A percentile compares a stretch with the other conserved stretches of the same genome.
Evolutionary conservation across 2,797 vertebrate genomes (phyloP).

Genomic region (Lepus townsendii): DNA sequence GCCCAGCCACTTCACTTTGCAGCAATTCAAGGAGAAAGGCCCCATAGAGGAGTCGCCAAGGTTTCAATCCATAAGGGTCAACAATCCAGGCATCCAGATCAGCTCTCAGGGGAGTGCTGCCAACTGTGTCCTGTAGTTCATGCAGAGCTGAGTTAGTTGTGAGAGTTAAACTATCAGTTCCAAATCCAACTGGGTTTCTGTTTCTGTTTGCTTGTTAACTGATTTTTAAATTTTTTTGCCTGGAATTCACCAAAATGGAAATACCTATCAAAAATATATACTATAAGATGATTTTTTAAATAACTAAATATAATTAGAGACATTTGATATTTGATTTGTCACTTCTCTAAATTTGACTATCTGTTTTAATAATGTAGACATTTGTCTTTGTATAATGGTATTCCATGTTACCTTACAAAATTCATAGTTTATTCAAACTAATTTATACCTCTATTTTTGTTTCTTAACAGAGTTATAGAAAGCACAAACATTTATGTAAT

Average conservation of each 20-base stretch:
- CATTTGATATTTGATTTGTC: background rate
- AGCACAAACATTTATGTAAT: too few relatives aligned
- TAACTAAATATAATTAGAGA: background rate
- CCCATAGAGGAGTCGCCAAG: constrained; percentile 35
- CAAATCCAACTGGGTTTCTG: background rate
- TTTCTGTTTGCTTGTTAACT: background rate
- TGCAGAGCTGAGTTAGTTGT: background rate
- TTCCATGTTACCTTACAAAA: background rate
- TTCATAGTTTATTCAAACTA: background rate
- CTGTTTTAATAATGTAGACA: background rate
- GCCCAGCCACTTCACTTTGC: constrained; percentile 8
- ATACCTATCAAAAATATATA: background rate
- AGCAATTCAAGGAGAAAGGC: constrained; percentile 49
- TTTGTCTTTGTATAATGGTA: background rate
- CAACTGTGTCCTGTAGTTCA: constrained; percentile 16
- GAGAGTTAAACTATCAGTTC: background rate
- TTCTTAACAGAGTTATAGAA: too few relatives aligned
- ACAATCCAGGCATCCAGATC: constrained; percentile 75
- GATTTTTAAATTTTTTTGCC: too few relatives aligned
- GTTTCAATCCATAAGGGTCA: constrained; percentile 57
- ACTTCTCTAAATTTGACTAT: background rate
- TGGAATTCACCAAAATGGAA: background rate
- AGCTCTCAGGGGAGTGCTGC: constrained; percentile 12
- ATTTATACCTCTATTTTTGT: background rate
- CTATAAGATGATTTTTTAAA: background rate